These are phyloP conservation scores for Nomada flava DNA, from an alignment of 2,888 invertebrate species.

Conservation along the genomic window DNA sequence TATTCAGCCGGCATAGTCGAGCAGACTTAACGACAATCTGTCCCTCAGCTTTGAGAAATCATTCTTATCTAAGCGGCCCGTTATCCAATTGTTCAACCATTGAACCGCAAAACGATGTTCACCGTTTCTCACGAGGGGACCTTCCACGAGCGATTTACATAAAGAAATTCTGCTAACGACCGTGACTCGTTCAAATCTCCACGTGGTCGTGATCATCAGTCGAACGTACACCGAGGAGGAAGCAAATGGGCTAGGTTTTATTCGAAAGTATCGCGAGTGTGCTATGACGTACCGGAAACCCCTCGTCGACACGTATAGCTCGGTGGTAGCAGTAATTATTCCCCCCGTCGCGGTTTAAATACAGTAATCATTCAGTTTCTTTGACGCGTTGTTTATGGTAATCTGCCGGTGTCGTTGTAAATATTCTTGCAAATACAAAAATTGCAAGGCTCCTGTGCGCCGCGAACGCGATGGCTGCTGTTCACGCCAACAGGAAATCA, in stretches of 20 bases:
- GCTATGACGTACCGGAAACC: constrained; percentile 65
- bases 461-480: constrained; percentile 75
- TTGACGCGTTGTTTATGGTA: constrained; percentile 82
- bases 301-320: constrained; percentile 66
- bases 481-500: constrained; percentile 79
- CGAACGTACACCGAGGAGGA: not conserved
- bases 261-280: constrained; percentile 29
- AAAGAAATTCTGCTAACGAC: not conserved
- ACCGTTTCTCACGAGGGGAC: not conserved
- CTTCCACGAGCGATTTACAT: not conserved
- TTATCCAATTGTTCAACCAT: too few species aligned
- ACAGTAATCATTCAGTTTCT: constrained; percentile 81
- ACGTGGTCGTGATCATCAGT: constrained; percentile 1
- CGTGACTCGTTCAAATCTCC: not conserved
- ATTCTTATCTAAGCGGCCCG: too few species aligned
- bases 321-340: constrained; percentile 79
- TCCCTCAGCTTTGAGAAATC: too few species aligned
- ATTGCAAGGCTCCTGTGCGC: constrained; percentile 77
- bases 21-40: too few species aligned
- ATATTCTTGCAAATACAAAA: constrained; percentile 82
- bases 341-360: constrained; percentile 77
- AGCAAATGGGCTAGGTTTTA: constrained; percentile 1
- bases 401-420: constrained; percentile 79
- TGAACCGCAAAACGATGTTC: too few species aligned
- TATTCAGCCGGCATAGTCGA: too few species aligned